phyloP scores from a whole-genome alignment of 2,113 vertebrate genomes.

The Phrynosoma blainvillii region DNA sequence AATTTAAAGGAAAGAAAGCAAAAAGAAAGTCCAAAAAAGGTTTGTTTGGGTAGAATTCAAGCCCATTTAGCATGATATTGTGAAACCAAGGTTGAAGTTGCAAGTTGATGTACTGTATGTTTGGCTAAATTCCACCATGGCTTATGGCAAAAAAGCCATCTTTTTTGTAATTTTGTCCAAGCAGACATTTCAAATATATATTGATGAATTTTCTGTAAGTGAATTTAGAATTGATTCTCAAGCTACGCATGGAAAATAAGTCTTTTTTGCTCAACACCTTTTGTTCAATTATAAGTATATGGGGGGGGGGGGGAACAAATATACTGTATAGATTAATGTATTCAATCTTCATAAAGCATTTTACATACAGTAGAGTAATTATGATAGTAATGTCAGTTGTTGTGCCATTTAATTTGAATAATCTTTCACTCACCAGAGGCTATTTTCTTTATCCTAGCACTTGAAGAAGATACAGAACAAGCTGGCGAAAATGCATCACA shows the following conservation, averaged over 20 bases:
- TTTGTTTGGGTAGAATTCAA: constrained; percentile 32
- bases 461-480: constrained; percentile 65
- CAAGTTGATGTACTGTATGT: too few species aligned
- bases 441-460: constrained; percentile 45
- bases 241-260: too few species aligned
- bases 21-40: constrained; percentile 88
- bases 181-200: neutral
- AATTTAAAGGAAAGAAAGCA: constrained; percentile 78
- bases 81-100: neutral
- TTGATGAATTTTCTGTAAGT: neutral
- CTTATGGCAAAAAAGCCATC: neutral
- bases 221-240: too few species aligned
- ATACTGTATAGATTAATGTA: neutral
- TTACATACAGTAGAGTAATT: neutral
- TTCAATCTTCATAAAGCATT: constrained; percentile 23
- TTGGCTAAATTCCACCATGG: neutral
- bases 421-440: neutral
- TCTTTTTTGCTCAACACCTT: neutral
- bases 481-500: constrained; percentile 63
- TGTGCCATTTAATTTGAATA: constrained; percentile 17
- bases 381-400: neutral
- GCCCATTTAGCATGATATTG: neutral
- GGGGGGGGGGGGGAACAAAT: neutral
- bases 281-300: neutral
- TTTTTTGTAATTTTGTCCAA: neutral